Evolutionary conservation across 1,140 invertebrate species (phyloP).

Genomic region (Arctopsyche grandis): DNA sequence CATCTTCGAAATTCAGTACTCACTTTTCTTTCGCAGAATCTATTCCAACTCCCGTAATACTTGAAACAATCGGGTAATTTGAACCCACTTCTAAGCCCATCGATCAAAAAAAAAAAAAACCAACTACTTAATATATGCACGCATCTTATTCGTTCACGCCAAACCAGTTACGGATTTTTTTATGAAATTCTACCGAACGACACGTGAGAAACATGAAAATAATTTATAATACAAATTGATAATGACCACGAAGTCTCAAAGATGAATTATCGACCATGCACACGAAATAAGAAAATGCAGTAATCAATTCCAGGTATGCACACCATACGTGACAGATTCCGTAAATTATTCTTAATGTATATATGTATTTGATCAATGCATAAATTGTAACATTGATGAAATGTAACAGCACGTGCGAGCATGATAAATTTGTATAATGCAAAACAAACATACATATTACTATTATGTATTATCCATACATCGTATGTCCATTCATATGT

Average conservation of each 20-base stretch:
- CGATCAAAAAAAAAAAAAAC: slow-evolving; percentile 4
- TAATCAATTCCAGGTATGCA: background rate
- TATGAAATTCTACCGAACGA: background rate
- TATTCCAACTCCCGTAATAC: too few relatives aligned
- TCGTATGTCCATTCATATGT: background rate
- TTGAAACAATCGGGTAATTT: too few relatives aligned
- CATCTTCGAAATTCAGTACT: background rate
- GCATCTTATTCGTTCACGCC: slow-evolving; percentile 7
- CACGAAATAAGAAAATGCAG: background rate
- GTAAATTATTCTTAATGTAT: too few relatives aligned
- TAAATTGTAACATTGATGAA: slow-evolving; percentile 1
- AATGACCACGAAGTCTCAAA: slow-evolving; percentile 11
- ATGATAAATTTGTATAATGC: background rate
- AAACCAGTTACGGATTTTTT: background rate
- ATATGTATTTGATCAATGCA: background rate
- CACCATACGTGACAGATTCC: background rate
- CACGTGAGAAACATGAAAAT: slow-evolving; percentile 26
- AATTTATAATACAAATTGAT: slow-evolving; percentile 37
- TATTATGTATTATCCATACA: background rate
- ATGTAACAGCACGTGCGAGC: too few relatives aligned
- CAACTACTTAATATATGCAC: slow-evolving; percentile 17
- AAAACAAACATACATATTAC: background rate
- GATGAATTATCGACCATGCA: background rate
- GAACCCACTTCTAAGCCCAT: background rate
- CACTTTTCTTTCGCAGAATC: too few relatives aligned